Conservation (phyloP, 2,888 invertebrate genomes). For the Herminia tarsipennalis region DNA sequence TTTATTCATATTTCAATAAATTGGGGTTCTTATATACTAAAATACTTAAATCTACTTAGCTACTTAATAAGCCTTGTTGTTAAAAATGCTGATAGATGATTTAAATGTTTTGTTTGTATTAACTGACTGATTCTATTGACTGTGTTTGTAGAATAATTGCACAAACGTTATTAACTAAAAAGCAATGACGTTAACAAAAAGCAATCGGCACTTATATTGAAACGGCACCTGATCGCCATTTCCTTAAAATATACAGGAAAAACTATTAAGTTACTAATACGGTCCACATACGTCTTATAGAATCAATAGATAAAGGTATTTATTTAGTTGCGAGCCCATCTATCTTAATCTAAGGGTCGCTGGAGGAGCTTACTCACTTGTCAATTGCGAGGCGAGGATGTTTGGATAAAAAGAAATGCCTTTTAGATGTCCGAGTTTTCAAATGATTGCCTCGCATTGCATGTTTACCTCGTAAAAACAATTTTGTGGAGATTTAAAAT, state of each 20-base stretch:
- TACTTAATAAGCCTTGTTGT: no score
- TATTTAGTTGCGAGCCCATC: constrained; percentile 54
- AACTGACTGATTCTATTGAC: no score
- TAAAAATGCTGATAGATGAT: no score
- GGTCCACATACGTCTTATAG: constrained; percentile 48
- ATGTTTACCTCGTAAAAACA: constrained; percentile 4
- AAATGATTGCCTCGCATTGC: constrained; percentile 11
- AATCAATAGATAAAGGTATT: constrained; percentile 59
- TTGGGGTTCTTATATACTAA: no score
- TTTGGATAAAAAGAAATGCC: constrained; percentile 24
- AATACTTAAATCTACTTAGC: no score
- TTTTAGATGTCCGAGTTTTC: constrained; percentile 24
- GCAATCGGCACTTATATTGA: neutral
- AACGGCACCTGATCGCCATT: constrained; percentile 1
- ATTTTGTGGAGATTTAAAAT: no score
- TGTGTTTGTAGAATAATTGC: no score
- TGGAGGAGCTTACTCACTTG: constrained; percentile 43
- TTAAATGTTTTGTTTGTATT: no score
- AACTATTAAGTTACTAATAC: constrained; percentile 26
- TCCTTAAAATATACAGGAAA: constrained; percentile 1
- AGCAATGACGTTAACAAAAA: no score
- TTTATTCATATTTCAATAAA: constrained; percentile 5
- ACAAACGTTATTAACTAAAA: no score
- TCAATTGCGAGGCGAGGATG: constrained; percentile 23
- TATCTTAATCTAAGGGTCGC: constrained; percentile 65